Percentiles rank a stretch among this genome's conserved stretches.
Evolutionary conservation across 2,888 invertebrate genomes (phyloP).

Genomic region (Caenorhabditis angaria): DNA sequence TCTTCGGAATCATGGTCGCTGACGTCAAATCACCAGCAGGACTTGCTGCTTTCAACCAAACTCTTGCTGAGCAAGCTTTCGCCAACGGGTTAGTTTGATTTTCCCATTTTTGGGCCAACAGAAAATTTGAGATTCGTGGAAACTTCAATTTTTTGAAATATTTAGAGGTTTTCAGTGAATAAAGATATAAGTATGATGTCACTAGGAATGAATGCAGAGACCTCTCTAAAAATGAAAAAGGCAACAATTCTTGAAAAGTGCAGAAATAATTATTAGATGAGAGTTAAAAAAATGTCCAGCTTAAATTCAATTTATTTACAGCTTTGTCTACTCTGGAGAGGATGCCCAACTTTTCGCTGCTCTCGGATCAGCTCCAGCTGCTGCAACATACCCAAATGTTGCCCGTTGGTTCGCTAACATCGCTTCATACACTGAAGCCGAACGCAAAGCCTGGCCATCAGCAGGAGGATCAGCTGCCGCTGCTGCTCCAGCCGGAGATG

Average conservation of each 20-base stretch:
- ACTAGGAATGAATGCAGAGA: too few relatives aligned
- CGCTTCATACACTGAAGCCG: constrained; percentile 59
- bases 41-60: constrained; percentile 56
- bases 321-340: constrained; percentile 55
- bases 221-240: too few relatives aligned
- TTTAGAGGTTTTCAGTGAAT: too few relatives aligned
- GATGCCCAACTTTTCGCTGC: constrained; percentile 57
- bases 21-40: constrained; percentile 48
- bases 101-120: constrained; percentile 19
- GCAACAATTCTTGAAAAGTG: too few relatives aligned
- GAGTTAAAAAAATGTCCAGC: too few relatives aligned
- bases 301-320: constrained; percentile 25
- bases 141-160: background rate
- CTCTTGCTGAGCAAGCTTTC: constrained; percentile 58
- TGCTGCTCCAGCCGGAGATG: constrained; percentile 41
- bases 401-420: constrained; percentile 70
- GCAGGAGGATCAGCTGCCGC: constrained; percentile 50
- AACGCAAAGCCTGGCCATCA: constrained; percentile 57
- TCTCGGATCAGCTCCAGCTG: constrained; percentile 51
- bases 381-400: constrained; percentile 59
- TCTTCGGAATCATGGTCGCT: constrained; percentile 31
- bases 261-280: too few relatives aligned
- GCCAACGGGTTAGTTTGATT: constrained; percentile 49
- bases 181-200: too few relatives aligned
- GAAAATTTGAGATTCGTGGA: background rate